Base-by-base conservation (phyloP, 2,797 vertebrate species). In the Pogoniulus pusillus region DNA sequence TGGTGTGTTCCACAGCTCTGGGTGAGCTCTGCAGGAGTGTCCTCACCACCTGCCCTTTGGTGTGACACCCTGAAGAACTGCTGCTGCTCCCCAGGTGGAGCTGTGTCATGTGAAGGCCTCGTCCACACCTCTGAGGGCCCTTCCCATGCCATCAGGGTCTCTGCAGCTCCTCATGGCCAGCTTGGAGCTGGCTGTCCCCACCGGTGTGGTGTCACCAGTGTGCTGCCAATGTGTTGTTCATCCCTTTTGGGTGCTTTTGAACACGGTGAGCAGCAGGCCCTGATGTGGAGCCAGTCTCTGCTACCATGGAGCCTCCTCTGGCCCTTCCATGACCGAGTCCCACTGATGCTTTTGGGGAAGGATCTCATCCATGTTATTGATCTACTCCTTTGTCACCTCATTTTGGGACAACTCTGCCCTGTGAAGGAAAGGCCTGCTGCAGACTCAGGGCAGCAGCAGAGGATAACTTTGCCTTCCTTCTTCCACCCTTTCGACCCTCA, bases 71-170 rank as follows among this genome's bases (percentile, higher is more conserved):
- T 16, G n/a, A 76, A 4, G 10, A 16, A 6, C 58, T 2, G 63
- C 47, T 7, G 22, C 1, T 8, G n/a, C 24, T 49, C 24, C 47
- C 63, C 8, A 4, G 19, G 39, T 41, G 4, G 19, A 63, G 27
- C 1, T 4, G 12, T 27, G 59, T 26, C 10, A 1, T 5, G 12
- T 13, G 1, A 24, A 20, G 7, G 32, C 6, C 35, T 19, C 0
- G 7, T 32, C 70, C 70, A 8, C 5, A 5, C 43, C 27, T 64
- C 16, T 22, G 62, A 22, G 13, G 5, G 30, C 37, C 39, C 32
- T 57, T 53, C 71, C 58, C 6, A 37, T 13, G 54, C 11, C 66
- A 18, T 39, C 17, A 22, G 63, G 24, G 54, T 16, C 71, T 4
- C 45, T 13, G 6, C 3, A 18, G 30, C 62, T 39, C 29, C 49